Evolutionary conservation across 2,113 vertebrate species (phyloP), one percentile per base, ranked within the genome.

Genomic region (Carassius carassius): DNA sequence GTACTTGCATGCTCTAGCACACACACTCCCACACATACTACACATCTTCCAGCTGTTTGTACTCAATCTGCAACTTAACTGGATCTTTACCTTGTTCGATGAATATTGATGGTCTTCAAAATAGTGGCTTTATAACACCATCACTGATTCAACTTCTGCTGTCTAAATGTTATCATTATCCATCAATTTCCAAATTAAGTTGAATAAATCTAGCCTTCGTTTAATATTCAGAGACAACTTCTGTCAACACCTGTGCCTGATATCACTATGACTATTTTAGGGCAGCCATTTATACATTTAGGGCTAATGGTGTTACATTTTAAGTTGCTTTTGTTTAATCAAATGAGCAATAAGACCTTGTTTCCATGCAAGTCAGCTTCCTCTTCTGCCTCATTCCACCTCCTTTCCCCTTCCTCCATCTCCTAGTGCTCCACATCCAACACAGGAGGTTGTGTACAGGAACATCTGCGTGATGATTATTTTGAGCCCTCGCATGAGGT

Each of bases 281-380:
- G 3, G 2, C 56, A 58, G 56, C 56, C 56, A 10, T 11, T 3
- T 70, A 35, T 37, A 37, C 32, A 70, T 19, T 76, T 25, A 16
- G 73, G 23, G 47, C 23, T 29, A 29, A 51, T 76, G 25, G 6
- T 58, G 56, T 54, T 17, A 54, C 7, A 37, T 58, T 35, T 60
- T 6, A 78, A n/a, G 75, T 19, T 77, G 16, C 41, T 14, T 2
- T 60, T 58, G 41, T 37, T n/a, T 21, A 25, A 29, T 9, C 14
- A 23, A 17, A n/a, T 25, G 16, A 25, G 44, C 35, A 75, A 4
- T 14, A 79, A 79, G 21, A 60, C 32, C 73, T 76, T 49, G 29
- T 74, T 85, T 80, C 75, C 73, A 82, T 69, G 32, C 25, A 60
- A 84, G 80, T 87, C 89, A 87, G 77, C 87, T 89, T 92, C 90